These are phyloP conservation scores for Pentalonia nigronervosa DNA, from an alignment of 1,140 invertebrate genomes.

Conservation along the genomic window DNA sequence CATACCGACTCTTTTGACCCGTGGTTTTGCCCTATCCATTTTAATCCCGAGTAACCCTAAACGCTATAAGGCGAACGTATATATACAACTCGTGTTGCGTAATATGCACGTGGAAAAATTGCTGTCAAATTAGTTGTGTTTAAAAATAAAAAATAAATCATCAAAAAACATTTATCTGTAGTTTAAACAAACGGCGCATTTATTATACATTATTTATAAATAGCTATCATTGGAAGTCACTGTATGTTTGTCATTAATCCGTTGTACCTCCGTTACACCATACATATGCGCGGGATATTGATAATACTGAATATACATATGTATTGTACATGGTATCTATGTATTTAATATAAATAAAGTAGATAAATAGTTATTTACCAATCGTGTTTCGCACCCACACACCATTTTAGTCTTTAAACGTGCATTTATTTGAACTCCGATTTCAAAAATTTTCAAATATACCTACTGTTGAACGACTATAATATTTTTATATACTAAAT, in stretches of 20 bases:
- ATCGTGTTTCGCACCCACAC: not conserved
- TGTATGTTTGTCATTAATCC: not conserved
- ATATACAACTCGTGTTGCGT: not conserved
- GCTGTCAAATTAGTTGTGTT: not conserved
- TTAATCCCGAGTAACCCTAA: not conserved
- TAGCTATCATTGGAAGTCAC: not conserved
- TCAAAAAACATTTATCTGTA: not conserved
- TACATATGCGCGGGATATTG: not conserved
- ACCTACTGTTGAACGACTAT: not conserved
- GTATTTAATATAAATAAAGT: not conserved
- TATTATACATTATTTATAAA: not conserved
- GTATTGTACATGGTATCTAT: not conserved
- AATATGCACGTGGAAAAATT: not conserved
- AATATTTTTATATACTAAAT: not conserved
- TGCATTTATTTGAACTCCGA: not conserved
- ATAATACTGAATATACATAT: not conserved
- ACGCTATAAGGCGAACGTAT: not conserved
- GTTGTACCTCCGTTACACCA: not conserved
- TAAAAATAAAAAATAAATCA: slow-evolving; percentile 5
- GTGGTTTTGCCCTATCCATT: not conserved
- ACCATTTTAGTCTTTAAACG: not conserved
- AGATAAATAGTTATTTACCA: not conserved
- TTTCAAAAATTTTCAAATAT: not conserved
- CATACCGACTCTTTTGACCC: not conserved
- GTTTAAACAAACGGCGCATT: not conserved